A percentile compares a stretch with the other conserved stretches of the same genome.
Evolutionary conservation across 2,113 vertebrate species (phyloP).

Genomic region (Sardina pilchardus): DNA sequence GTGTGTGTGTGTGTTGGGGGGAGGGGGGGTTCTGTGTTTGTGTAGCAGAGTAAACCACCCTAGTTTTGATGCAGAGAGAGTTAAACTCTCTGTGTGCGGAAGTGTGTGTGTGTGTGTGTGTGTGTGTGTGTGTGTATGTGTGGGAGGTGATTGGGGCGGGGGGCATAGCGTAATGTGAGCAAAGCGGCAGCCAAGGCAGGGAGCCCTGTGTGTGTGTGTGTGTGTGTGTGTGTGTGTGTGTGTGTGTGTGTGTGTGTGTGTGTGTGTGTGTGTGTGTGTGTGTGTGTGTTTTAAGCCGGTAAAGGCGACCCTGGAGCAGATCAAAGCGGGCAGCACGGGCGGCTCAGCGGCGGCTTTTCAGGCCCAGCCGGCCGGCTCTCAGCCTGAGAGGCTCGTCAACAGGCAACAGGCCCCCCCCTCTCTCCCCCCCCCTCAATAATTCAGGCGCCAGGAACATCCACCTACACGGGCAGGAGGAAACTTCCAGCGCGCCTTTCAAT

Average conservation of each 20-base stretch:
- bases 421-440: slow-evolving; percentile 32
- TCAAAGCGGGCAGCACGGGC: slow-evolving; percentile 28
- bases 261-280: too few relatives aligned
- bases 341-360: slow-evolving; percentile 8
- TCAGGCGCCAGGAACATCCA: slow-evolving; percentile 35
- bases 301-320: slow-evolving; percentile 24
- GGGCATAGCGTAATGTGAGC: not conserved
- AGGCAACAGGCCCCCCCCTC: too few relatives aligned
- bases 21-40: too few relatives aligned
- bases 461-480: slow-evolving; percentile 33
- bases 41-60: not conserved
- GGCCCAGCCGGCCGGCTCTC: slow-evolving; percentile 20
- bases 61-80: not conserved
- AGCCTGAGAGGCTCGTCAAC: slow-evolving; percentile 31
- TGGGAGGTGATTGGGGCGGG: too few relatives aligned
- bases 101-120: too few relatives aligned
- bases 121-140: too few relatives aligned
- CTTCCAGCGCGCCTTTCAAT: slow-evolving; percentile 16
- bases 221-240: too few relatives aligned
- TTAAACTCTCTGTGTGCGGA: not conserved
- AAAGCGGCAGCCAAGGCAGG: slow-evolving; percentile 12
- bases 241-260: slow-evolving; percentile 8
- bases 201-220: not conserved
- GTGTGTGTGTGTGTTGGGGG: not conserved
- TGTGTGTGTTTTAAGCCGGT: slow-evolving; percentile 35